Evolutionary conservation across 2,113 vertebrate species (phyloP).

Genomic region (Bucco capensis): DNA sequence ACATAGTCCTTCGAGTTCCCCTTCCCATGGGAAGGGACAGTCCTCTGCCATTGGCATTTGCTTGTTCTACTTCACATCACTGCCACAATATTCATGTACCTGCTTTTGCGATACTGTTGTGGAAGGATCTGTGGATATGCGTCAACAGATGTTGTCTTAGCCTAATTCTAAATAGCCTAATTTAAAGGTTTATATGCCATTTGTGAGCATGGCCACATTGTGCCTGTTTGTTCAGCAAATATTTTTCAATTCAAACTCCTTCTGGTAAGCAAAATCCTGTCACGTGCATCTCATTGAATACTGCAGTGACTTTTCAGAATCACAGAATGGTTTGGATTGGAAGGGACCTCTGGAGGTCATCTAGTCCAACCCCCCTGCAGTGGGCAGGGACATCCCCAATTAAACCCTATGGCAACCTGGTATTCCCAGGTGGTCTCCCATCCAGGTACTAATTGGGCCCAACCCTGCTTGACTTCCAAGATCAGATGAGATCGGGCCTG

Average conservation of each 20-base stretch:
- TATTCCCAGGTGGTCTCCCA: too few relatives aligned
- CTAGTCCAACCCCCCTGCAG: too few relatives aligned
- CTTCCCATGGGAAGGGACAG: neutral
- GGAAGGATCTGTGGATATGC: neutral
- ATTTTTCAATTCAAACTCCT: neutral
- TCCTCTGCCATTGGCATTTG: neutral
- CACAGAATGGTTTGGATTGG: too few relatives aligned
- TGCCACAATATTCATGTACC: neutral
- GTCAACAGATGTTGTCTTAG: neutral
- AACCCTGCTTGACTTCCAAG: too few relatives aligned
- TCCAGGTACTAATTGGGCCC: too few relatives aligned
- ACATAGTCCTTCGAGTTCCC: neutral
- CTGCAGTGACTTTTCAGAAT: neutral
- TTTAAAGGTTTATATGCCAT: neutral
- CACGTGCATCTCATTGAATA: neutral
- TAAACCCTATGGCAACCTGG: too few relatives aligned
- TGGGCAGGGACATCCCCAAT: too few relatives aligned
- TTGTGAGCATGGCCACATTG: neutral
- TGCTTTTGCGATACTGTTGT: neutral
- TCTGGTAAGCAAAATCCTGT: neutral
- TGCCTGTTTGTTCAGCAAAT: neutral
- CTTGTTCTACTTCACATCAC: neutral
- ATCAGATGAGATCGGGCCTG: too few relatives aligned
- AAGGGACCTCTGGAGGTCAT: too few relatives aligned
- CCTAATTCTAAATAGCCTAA: neutral